These are phyloP conservation scores for Tanytarsus gracilentus DNA, from an alignment of 2,888 invertebrate species.

Conservation along the genomic window DNA sequence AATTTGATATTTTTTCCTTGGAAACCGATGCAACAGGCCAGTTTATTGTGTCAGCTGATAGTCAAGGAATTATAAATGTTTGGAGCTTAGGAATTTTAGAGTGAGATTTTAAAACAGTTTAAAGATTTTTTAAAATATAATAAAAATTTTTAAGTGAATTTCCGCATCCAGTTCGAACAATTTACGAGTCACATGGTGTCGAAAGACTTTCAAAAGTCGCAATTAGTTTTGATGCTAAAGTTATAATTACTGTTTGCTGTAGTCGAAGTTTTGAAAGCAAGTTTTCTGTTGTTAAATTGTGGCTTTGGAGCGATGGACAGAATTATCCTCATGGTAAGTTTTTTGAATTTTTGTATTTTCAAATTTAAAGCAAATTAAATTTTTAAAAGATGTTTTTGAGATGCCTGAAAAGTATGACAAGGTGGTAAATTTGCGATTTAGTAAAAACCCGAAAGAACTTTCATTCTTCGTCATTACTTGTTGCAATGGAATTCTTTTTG, in stretches of 20 bases:
- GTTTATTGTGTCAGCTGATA: slow-evolving; percentile 21
- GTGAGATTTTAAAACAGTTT: no score
- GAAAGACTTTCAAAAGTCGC: not conserved
- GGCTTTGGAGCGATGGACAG: slow-evolving; percentile 47
- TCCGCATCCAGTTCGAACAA: slow-evolving; percentile 19
- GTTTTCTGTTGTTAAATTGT: slow-evolving; percentile 49
- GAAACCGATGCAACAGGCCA: slow-evolving; percentile 21
- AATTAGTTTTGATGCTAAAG: slow-evolving; percentile 25
- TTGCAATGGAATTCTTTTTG: slow-evolving; percentile 30
- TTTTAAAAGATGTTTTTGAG: slow-evolving; percentile 10
- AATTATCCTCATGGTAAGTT: slow-evolving; percentile 46
- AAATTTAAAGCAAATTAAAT: not conserved
- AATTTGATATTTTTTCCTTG: not conserved
- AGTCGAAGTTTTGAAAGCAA: slow-evolving; percentile 42
- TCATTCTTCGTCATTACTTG: slow-evolving; percentile 30
- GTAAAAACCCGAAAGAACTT: slow-evolving; percentile 21
- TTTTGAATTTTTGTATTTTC: not conserved
- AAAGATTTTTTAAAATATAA: no score
- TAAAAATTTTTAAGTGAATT: not conserved
- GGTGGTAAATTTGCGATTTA: slow-evolving; percentile 30
- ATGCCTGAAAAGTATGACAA: slow-evolving; percentile 29
- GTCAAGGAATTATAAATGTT: slow-evolving; percentile 7
- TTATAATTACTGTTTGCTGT: slow-evolving; percentile 34
- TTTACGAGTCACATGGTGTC: slow-evolving; percentile 4
- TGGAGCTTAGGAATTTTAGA: not conserved